These are phyloP conservation scores for Synanthedon vespiformis DNA, from an alignment of 2,888 invertebrate genomes.

Conservation along the genomic window DNA sequence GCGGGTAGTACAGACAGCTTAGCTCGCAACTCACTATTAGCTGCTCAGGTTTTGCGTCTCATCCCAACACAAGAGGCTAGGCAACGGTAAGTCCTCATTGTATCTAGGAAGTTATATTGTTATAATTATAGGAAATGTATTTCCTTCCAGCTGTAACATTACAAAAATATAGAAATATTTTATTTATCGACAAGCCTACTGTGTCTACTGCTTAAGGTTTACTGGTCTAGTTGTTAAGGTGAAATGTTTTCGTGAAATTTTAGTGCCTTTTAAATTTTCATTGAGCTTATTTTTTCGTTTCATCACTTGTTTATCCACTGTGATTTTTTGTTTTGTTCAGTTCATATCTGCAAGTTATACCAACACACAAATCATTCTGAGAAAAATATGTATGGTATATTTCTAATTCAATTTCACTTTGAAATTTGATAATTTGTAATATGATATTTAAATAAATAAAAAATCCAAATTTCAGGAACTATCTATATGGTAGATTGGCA, in stretches of 20 bases:
- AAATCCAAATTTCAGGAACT: constrained; percentile 70
- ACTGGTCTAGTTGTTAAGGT: too few species aligned
- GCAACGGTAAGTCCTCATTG: constrained; percentile 67
- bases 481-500: constrained; percentile 82
- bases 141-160: too few species aligned
- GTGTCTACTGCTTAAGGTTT: too few species aligned
- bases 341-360: neutral
- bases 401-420: neutral
- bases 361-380: neutral
- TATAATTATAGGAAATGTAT: too few species aligned
- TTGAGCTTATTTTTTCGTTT: too few species aligned
- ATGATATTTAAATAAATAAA: neutral
- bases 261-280: too few species aligned
- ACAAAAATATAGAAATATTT: too few species aligned
- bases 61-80: constrained; percentile 86
- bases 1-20: constrained; percentile 75
- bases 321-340: constrained; percentile 2
- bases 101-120: too few species aligned
- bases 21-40: constrained; percentile 79
- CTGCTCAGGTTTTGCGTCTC: constrained; percentile 83
- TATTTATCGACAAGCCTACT: too few species aligned
- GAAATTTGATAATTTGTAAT: neutral
- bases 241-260: too few species aligned
- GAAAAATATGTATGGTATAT: neutral
- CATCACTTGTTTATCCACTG: too few species aligned